These are phyloP conservation scores for Amia ocellicauda DNA, from an alignment of 2,113 vertebrate genomes.

Conservation along the genomic window DNA sequence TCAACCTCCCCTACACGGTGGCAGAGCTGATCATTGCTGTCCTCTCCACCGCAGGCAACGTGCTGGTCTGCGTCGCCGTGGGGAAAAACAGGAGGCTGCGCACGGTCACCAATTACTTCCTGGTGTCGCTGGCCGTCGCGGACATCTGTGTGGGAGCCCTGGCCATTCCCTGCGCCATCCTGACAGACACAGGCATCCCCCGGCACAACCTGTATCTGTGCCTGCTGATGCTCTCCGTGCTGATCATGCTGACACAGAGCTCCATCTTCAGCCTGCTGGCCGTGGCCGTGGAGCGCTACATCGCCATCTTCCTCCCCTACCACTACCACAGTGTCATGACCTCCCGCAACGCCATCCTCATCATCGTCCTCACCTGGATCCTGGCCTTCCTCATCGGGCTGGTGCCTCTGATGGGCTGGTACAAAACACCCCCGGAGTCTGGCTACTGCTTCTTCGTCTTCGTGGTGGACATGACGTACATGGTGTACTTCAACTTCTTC, in stretches of 20 bases:
- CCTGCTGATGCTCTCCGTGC: conserved; percentile 65
- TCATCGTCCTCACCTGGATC: conserved; percentile 59
- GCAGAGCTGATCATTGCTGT: conserved; percentile 63
- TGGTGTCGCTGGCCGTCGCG: conserved; percentile 65
- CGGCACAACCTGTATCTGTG: conserved; percentile 59
- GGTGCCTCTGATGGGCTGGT: conserved; percentile 63
- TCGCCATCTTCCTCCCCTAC: conserved; percentile 71
- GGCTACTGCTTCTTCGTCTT: conserved; percentile 57
- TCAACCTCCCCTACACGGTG: conserved; percentile 55
- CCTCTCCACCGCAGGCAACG: conserved; percentile 57
- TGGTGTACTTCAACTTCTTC: conserved; percentile 61
- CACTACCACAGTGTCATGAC: conserved; percentile 64
- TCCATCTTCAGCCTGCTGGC: conserved; percentile 73
- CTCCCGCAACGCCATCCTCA: conserved; percentile 50
- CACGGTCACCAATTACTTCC: conserved; percentile 71
- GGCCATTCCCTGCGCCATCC: conserved; percentile 69
- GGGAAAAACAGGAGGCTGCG: conserved; percentile 58
- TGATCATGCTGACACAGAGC: conserved; percentile 70
- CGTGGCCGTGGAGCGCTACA: conserved; percentile 65
- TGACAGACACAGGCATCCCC: conserved; percentile 61
- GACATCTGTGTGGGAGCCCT: conserved; percentile 65
- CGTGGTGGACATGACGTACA: conserved; percentile 56
- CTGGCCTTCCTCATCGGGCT: conserved; percentile 54
- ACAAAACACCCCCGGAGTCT: conserved; percentile 39
- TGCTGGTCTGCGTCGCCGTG: conserved; percentile 62